Conservation (phyloP, 2,113 vertebrate species). For the Chlorodrepanis virens region DNA sequence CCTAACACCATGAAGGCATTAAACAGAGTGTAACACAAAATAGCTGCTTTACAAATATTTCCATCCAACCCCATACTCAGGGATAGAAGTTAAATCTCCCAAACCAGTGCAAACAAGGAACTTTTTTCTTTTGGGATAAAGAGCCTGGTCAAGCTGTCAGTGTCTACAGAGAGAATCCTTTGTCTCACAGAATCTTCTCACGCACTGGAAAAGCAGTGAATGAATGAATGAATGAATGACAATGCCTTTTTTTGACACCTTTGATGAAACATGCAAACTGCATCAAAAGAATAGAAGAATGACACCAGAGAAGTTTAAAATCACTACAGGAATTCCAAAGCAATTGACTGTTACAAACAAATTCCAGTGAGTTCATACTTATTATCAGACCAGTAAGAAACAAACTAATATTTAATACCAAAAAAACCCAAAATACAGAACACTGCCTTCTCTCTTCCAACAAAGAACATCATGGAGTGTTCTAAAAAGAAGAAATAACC, state of each 20-base stretch:
- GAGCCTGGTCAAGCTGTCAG: background rate
- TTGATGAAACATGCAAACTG: background rate
- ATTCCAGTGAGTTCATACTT: background rate
- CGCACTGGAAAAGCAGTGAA: background rate
- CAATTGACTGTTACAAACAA: background rate
- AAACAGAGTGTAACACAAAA: constrained; percentile 1
- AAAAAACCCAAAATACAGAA: background rate
- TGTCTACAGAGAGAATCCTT: background rate
- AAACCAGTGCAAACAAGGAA: background rate
- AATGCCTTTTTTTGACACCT: background rate
- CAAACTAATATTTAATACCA: background rate
- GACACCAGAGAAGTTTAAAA: background rate
- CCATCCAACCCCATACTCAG: background rate
- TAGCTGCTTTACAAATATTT: background rate
- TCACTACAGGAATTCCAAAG: background rate
- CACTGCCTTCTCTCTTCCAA: background rate
- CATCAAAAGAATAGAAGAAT: background rate
- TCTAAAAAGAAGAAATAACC: background rate
- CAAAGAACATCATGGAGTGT: background rate
- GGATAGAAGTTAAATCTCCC: background rate
- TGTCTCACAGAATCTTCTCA: background rate
- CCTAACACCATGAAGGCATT: background rate
- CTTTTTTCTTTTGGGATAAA: background rate
- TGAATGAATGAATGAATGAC: background rate
- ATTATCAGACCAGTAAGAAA: background rate